phyloP scores from a whole-genome alignment of 1,140 invertebrate genomes.

The Dendrolimus kikuchii region DNA sequence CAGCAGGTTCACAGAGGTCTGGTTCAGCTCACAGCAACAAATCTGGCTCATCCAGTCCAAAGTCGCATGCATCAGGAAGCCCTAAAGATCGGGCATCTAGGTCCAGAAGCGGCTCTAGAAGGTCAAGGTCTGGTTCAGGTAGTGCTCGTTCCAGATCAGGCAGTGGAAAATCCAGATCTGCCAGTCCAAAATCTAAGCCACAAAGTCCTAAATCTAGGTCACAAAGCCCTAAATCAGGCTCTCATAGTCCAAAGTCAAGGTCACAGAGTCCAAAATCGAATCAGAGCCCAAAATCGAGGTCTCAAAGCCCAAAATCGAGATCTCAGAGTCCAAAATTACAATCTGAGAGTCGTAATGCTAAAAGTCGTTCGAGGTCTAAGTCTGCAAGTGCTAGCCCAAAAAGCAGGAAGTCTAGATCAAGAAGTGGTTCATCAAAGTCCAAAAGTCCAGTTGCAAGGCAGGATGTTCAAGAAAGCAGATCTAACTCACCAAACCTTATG shows the following conservation, averaged over 20 bases:
- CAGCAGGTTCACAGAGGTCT: constrained; percentile 51
- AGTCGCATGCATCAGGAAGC: constrained; percentile 50
- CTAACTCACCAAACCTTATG: constrained; percentile 74
- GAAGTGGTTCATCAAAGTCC: constrained; percentile 51
- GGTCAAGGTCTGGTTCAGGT: constrained; percentile 62
- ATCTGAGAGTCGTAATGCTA: constrained; percentile 12
- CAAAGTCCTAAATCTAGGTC: constrained; percentile 41
- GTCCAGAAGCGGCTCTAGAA: constrained; percentile 48
- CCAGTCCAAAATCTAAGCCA: constrained; percentile 44
- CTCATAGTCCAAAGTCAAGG: constrained; percentile 57
- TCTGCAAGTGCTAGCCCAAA: constrained; percentile 53
- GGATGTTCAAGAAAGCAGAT: constrained; percentile 65
- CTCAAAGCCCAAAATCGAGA: constrained; percentile 36
- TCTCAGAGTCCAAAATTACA: constrained; percentile 33
- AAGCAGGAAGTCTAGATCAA: constrained; percentile 48
- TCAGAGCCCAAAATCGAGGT: constrained; percentile 32
- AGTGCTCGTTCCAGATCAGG: constrained; percentile 58
- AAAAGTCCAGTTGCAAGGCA: constrained; percentile 55
- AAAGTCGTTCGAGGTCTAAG: constrained; percentile 39
- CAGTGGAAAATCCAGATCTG: constrained; percentile 50
- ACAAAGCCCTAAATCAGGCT: constrained; percentile 40
- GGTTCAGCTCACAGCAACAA: constrained; percentile 52
- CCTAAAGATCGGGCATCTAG: constrained; percentile 38
- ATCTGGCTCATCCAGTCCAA: constrained; percentile 55
- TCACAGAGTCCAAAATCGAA: constrained; percentile 66